These are phyloP conservation scores for Ctenochaetus hawaiiensis DNA, from an alignment of 2,797 vertebrate species.

Conservation along the genomic window DNA sequence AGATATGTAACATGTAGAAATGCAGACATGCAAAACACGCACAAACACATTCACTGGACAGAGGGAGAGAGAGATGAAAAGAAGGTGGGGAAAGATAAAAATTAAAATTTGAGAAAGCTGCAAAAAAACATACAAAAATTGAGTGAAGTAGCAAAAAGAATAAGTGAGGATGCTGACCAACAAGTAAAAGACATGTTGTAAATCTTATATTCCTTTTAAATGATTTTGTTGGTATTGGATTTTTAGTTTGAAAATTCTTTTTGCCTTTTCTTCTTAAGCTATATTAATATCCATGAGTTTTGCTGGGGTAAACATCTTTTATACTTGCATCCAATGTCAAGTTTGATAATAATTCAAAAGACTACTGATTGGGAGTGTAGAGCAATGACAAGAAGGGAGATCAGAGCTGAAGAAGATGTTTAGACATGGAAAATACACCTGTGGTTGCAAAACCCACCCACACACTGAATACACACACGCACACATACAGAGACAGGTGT, in stretches of 20 bases:
- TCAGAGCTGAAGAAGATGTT: constrained; percentile 19
- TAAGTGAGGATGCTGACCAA: background rate
- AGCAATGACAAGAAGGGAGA: background rate
- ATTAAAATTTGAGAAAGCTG: background rate
- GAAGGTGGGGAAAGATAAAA: background rate
- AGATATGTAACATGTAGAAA: constrained; percentile 5
- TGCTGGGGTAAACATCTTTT: background rate
- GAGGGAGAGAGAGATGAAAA: background rate
- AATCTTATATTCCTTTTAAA: background rate
- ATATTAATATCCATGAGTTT: background rate
- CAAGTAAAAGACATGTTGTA: background rate
- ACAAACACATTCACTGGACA: background rate
- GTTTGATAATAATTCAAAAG: constrained; percentile 11
- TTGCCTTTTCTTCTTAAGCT: background rate
- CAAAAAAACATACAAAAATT: background rate
- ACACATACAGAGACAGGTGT: constrained; percentile 27
- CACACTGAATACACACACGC: constrained; percentile 11
- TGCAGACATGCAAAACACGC: background rate
- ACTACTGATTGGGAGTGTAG: background rate
- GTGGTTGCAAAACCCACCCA: constrained; percentile 33
- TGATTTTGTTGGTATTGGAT: background rate
- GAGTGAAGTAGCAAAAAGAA: background rate
- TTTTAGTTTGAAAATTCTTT: background rate
- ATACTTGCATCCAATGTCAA: background rate
- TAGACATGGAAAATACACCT: constrained; percentile 36